Evolutionary conservation across 2,797 vertebrate genomes (phyloP).

Genomic region (Lagorchestes hirsutus): DNA sequence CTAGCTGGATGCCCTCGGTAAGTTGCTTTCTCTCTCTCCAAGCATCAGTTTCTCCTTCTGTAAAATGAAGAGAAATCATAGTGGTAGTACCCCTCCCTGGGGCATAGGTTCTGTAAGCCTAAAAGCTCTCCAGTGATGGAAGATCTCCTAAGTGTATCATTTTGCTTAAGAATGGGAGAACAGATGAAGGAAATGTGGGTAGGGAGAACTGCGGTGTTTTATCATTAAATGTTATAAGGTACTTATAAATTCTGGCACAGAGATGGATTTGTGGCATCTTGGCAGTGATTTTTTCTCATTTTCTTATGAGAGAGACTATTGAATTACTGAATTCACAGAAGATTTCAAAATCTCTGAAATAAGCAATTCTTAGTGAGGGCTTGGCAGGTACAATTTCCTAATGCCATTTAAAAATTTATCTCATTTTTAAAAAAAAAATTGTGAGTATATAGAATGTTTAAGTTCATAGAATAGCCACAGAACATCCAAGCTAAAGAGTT

Average conservation of each 20-base stretch:
- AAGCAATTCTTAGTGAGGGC: conserved; percentile 46
- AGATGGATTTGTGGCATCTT: conserved; percentile 65
- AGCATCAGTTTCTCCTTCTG: not conserved
- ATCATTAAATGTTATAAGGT: conserved; percentile 33
- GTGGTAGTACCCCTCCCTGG: not conserved
- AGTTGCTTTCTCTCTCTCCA: not conserved
- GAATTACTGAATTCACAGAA: conserved; percentile 58
- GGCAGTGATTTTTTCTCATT: conserved; percentile 68
- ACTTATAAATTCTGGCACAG: conserved; percentile 36
- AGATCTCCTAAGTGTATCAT: conserved; percentile 4
- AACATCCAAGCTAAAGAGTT: not conserved
- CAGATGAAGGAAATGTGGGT: conserved; percentile 44
- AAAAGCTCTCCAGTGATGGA: not conserved
- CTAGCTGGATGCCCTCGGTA: not conserved
- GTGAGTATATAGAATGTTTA: conserved; percentile 26
- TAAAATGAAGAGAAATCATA: not conserved
- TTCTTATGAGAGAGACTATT: conserved; percentile 44
- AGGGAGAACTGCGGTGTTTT: conserved; percentile 46
- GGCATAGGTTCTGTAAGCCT: not conserved
- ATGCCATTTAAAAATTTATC: conserved; percentile 51
- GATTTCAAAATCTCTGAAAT: conserved; percentile 57
- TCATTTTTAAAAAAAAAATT: conserved; percentile 45
- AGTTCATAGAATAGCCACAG: not conserved
- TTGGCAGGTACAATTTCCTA: conserved; percentile 41
- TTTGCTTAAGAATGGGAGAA: conserved; percentile 55